Base-by-base conservation (phyloP, 2,888 invertebrate genomes). In the Strigamia crassipes region DNA sequence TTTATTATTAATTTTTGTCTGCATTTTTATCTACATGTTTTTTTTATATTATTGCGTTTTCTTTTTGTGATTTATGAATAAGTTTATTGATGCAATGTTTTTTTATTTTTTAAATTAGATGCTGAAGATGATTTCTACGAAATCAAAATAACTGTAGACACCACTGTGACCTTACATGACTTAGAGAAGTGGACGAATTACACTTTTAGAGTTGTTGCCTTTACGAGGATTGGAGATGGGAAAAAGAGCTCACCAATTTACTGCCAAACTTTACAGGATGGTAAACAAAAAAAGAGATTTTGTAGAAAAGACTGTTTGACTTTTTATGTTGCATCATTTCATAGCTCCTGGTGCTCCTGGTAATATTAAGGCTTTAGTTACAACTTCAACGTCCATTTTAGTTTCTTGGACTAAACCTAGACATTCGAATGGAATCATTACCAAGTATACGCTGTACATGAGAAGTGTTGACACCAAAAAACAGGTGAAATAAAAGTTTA, bases 151-250 rank as follows among this genome's bases (percentile, higher is more conserved):
- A 81, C 81, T 15, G n/a, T 27, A 21, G 34, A 34, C 31, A 66
- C 66, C 31, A 21, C 34, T 31, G 66, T 81, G 21, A 61, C 34
- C 61, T 42, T 81, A 31, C 61, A 81, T n/a, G 81, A 81, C 18
- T 85, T 88, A 77, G 85, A 87, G 83, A 87, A 86, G 82, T 88
- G 85, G 85, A 88, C 88, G 12, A 88, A 88, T 85, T 88, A 88
- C 85, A 88, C 87, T 82, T 85, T 88, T n/a, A 86, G 87, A 84
- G 87, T 88, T 9, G 84, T 87, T 83, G 88, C 88, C 51, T 88
- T 85, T 84, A 88, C 88, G 1, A 84, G 87, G 42, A 87, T 86
- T 83, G 88, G 88, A 18, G 87, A 88, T 82, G 88, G 88, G 8
- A 87, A 86, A 31, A 84, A 87, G 23, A 86, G 87, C 84, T 83